phyloP scores from a whole-genome alignment of 2,888 invertebrate genomes.

The Rhimphoctona megacephalus region DNA sequence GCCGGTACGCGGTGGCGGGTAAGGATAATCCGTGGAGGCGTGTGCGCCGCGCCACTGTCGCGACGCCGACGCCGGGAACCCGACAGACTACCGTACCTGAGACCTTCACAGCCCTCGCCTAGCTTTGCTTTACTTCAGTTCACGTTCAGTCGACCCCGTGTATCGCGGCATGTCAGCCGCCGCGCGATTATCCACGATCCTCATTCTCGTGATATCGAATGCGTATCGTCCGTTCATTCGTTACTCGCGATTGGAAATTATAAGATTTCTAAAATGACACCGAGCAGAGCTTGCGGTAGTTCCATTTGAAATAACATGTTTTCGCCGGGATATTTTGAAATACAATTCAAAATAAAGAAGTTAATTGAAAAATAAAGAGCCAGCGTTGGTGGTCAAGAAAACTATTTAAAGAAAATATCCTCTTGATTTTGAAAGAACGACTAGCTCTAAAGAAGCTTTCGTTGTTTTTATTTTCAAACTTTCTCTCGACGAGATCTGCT shows the following conservation, averaged over 20 bases:
- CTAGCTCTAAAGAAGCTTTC: background rate
- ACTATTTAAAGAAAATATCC: background rate
- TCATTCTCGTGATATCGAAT: conserved; percentile 52
- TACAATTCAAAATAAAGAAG: background rate
- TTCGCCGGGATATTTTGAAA: background rate
- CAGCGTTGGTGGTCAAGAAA: background rate
- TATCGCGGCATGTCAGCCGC: conserved; percentile 84
- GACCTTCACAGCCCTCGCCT: conserved; percentile 71
- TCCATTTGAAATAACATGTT: background rate
- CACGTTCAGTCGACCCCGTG: conserved; percentile 84
- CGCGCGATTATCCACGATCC: conserved; percentile 71
- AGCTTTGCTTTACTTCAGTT: conserved; percentile 59
- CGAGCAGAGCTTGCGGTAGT: background rate
- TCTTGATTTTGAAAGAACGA: background rate
- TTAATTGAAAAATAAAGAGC: background rate
- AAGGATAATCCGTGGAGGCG: conserved; percentile 65
- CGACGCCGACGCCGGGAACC: conserved; percentile 73
- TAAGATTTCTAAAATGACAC: conserved; percentile 39
- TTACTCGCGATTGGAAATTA: background rate
- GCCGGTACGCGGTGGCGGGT: conserved; percentile 35
- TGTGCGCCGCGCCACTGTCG: conserved; percentile 70
- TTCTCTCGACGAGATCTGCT: background rate
- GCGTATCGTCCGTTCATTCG: conserved; percentile 32
- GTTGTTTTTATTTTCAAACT: background rate
- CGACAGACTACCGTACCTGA: conserved; percentile 64